Evolutionary conservation across 2,888 invertebrate species (phyloP).

Genomic region (Latrodectus elegans): DNA sequence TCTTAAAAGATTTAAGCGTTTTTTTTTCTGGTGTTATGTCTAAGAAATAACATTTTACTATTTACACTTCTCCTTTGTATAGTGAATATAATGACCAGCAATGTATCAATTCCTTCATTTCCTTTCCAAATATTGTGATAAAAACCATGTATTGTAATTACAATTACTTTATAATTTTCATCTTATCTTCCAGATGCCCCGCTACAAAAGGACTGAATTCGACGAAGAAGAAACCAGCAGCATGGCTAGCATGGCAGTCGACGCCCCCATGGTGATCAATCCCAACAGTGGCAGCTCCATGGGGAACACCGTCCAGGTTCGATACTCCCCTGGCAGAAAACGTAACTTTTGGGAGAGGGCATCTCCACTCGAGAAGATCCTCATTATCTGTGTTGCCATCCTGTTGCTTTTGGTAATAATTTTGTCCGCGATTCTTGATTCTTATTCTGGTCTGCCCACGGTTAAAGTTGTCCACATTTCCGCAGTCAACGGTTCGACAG

Average conservation of each 20-base stretch:
- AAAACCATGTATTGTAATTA: too few relatives aligned
- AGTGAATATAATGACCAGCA: too few relatives aligned
- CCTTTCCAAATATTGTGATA: too few relatives aligned
- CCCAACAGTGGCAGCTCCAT: constrained; percentile 18
- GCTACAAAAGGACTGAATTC: constrained; percentile 72
- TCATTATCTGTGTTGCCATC: constrained; percentile 67
- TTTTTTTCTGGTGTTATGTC: too few relatives aligned
- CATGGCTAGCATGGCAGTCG: constrained; percentile 71
- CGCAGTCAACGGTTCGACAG: constrained; percentile 8
- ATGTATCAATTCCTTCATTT: too few relatives aligned
- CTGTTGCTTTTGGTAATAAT: constrained; percentile 70
- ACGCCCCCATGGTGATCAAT: constrained; percentile 67
- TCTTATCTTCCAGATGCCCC: constrained; percentile 68
- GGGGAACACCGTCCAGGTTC: constrained; percentile 41
- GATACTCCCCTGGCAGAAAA: constrained; percentile 61
- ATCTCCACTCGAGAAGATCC: constrained; percentile 71
- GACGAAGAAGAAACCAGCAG: constrained; percentile 72
- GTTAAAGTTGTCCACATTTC: constrained; percentile 64
- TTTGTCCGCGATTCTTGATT: constrained; percentile 57
- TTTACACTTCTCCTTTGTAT: too few relatives aligned
- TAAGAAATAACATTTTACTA: too few relatives aligned
- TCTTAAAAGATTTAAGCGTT: too few relatives aligned
- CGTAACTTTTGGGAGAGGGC: constrained; percentile 71
- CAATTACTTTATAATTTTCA: too few relatives aligned
- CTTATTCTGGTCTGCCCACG: constrained; percentile 25